Evolutionary conservation across 1,140 invertebrate species (phyloP).

Genomic region (honey bee (Apis mellifera)): DNA sequence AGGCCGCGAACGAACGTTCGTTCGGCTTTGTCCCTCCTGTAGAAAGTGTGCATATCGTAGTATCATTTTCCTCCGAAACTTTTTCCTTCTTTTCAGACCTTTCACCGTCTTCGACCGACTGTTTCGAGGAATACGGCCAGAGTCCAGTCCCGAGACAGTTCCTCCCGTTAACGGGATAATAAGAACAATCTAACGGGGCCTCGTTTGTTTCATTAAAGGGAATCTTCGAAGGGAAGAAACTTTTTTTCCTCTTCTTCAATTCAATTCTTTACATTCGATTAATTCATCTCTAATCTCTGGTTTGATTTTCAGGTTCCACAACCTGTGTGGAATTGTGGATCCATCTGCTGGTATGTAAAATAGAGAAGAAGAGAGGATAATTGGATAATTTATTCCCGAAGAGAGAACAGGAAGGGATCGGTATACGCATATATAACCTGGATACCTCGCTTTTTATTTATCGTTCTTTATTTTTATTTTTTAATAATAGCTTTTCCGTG

Average conservation of each 20-base stretch:
- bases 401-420: no score
- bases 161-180: slow-evolving; percentile 16
- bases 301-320: no score
- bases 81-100: slow-evolving; percentile 50
- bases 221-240: neutral
- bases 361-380: no score
- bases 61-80: slow-evolving; percentile 32
- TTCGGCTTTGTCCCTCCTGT: slow-evolving; percentile 28
- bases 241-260: no score
- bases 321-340: no score
- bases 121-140: slow-evolving; percentile 2
- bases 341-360: no score
- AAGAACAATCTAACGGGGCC: slow-evolving; percentile 19
- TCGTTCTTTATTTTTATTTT: neutral
- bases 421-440: no score
- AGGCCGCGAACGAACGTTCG: neutral
- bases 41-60: slow-evolving; percentile 58
- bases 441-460: neutral
- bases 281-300: no score
- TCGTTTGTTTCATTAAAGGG: slow-evolving; percentile 14
- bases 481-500: neutral
- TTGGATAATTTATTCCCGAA: no score
- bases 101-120: slow-evolving; percentile 51
- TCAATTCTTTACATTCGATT: no score
- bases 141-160: neutral